Conservation (phyloP, 2,888 invertebrate species). For the Lutraria lutraria region DNA sequence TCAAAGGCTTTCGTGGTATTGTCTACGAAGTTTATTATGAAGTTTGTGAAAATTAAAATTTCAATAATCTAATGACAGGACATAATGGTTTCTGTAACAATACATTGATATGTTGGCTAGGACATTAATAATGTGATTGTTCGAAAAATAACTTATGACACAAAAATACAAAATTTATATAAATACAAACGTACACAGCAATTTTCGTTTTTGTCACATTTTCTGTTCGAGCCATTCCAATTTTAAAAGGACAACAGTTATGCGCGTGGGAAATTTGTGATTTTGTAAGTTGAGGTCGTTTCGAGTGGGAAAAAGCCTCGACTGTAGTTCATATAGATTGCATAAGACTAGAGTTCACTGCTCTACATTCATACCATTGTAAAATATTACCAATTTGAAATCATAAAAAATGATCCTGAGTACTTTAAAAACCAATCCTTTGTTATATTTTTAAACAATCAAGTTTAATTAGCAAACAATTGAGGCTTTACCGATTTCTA, state of each 20-base stretch:
- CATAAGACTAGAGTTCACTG: neutral
- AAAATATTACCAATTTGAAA: neutral
- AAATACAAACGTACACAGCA: neutral
- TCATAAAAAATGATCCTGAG: neutral
- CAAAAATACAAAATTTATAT: neutral
- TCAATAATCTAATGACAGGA: neutral
- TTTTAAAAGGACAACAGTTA: slow-evolving; percentile 8
- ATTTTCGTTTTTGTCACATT: slow-evolving; percentile 15
- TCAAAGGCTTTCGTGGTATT: neutral
- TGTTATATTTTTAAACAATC: neutral
- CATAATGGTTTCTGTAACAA: neutral
- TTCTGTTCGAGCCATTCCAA: neutral
- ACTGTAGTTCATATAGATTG: neutral
- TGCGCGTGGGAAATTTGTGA: neutral
- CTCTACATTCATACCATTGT: neutral
- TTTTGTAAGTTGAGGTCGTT: neutral
- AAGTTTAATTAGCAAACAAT: too few relatives aligned
- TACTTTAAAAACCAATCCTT: neutral
- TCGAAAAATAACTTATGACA: neutral
- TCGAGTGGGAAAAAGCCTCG: neutral
- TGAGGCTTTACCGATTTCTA: too few relatives aligned
- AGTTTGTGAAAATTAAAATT: neutral
- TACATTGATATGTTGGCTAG: neutral
- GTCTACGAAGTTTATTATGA: neutral
- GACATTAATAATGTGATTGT: neutral